These are phyloP conservation scores for Homarus gammarus DNA, from an alignment of 2,888 invertebrate species.

Conservation along the genomic window DNA sequence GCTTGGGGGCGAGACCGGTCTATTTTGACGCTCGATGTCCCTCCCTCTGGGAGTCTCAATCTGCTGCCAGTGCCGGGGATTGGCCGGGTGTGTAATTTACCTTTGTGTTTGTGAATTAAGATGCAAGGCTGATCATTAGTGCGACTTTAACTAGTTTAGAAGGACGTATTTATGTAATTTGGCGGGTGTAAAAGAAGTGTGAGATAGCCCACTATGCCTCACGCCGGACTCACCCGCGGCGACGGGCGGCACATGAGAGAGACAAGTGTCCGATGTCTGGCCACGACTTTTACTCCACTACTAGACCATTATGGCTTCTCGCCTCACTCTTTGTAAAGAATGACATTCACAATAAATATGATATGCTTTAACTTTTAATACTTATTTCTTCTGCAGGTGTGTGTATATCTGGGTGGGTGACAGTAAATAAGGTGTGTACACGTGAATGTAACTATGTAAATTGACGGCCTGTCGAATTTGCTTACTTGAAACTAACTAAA, in stretches of 20 bases:
- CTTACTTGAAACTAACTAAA: no score
- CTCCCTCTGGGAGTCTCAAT: not conserved
- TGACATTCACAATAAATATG: no score
- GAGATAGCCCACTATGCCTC: slow-evolving; percentile 11
- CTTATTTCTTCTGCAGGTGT: no score
- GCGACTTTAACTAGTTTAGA: not conserved
- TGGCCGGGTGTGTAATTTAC: slow-evolving; percentile 7
- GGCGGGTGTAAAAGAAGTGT: not conserved
- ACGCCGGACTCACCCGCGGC: slow-evolving; percentile 14
- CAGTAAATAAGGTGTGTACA: no score
- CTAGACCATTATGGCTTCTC: no score
- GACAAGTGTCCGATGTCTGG: slow-evolving; percentile 3
- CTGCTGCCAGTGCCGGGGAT: not conserved
- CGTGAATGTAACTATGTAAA: no score
- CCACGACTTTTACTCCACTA: not conserved
- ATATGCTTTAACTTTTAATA: no score
- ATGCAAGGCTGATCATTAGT: not conserved
- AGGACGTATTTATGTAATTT: slow-evolving; percentile 15
- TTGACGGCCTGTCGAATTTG: no score
- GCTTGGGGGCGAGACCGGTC: slow-evolving; percentile 2
- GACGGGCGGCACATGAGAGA: slow-evolving; percentile 24
- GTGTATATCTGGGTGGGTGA: no score
- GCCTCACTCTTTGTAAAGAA: no score
- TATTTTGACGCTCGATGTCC: not conserved
- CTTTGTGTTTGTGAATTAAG: slow-evolving; percentile 22